Evolutionary conservation across 2,888 invertebrate species (phyloP).

Genomic region (Platypus cylindrus): DNA sequence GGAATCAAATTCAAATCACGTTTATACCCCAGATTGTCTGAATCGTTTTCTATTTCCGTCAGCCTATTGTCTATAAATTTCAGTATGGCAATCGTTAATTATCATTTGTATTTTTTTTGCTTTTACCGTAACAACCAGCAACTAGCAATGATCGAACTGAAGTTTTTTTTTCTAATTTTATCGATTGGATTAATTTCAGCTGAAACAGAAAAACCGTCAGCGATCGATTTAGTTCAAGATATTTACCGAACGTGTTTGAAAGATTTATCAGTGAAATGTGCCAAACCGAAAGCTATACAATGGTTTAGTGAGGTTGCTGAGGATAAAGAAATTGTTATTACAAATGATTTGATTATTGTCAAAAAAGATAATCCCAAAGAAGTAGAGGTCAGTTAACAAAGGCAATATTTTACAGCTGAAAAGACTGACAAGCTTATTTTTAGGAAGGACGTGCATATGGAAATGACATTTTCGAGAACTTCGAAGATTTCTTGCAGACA

Average conservation of each 20-base stretch:
- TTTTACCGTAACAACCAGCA: no score
- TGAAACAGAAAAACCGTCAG: constrained; percentile 34
- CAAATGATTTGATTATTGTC: constrained; percentile 61
- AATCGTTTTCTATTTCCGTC: constrained; percentile 36
- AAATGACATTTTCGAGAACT: constrained; percentile 53
- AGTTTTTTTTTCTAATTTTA: constrained; percentile 13
- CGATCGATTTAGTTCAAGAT: constrained; percentile 48
- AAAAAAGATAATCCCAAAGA: constrained; percentile 41
- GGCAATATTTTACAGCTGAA: background rate
- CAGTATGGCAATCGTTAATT: constrained; percentile 10
- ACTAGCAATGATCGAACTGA: constrained; percentile 9
- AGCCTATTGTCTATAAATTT: constrained; percentile 14
- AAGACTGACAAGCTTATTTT: constrained; percentile 32
- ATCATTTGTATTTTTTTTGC: constrained; percentile 14
- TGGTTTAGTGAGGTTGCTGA: constrained; percentile 57
- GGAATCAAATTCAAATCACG: constrained; percentile 26
- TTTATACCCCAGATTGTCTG: constrained; percentile 30
- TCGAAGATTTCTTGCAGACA: constrained; percentile 61
- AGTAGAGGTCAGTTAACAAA: constrained; percentile 12
- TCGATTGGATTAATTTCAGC: constrained; percentile 17
- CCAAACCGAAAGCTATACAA: constrained; percentile 62
- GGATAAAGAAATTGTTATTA: constrained; percentile 59
- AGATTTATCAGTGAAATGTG: constrained; percentile 58
- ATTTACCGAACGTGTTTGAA: constrained; percentile 56
- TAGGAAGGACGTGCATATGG: constrained; percentile 41